Base-by-base conservation (phyloP, 2,888 invertebrate genomes). In the Xylota segnis region DNA sequence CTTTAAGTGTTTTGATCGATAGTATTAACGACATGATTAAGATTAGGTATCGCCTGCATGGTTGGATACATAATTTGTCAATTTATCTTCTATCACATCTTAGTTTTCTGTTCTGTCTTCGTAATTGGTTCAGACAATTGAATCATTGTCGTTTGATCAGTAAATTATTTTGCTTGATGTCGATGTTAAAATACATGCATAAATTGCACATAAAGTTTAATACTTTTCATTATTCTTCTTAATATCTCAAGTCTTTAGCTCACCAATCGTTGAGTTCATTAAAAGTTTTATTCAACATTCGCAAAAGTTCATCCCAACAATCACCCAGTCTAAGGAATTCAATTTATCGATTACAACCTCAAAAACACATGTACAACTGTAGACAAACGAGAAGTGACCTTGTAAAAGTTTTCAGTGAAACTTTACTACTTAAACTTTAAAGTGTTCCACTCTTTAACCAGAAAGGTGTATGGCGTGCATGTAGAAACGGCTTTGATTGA, bases 231-330 rank as follows among this genome's bases (percentile, higher is more conserved):
- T 14, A 2, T 43, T 43, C 12, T 14, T 4, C 14, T 14, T 14
- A 5, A 7, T 1, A 14, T 43, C 14, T 14, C 6, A 66, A 66
- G 66, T 47, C 58, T 58, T 40, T 40, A 58, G 40, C n/a, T 65
- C 58, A 50, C 72, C 72, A 59, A 75, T 75, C 52, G 47, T 43
- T 75, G 61, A 14, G 32, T n/a, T 23, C 75, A 75, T 82, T 82
- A 82, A 75, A 82, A 82, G 61, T 75, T 82, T 56, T 68, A 47
- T 32, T 61, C n/a, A 63, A 75, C 81, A 75, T 68, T 37, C 29
- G 10, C 37, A 18, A n/a, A 16, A 65, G 56, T 65, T 3, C 14
- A 50, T 34, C 29, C 29, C 50, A 12, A 45, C 40, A 47, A 10
- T 18, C 9, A 18, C 14, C 18, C 63, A 40, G 23, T 50, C 37